phyloP scores from a whole-genome alignment of 2,888 invertebrate species.

The Thecocarcelia acutangulata region DNA sequence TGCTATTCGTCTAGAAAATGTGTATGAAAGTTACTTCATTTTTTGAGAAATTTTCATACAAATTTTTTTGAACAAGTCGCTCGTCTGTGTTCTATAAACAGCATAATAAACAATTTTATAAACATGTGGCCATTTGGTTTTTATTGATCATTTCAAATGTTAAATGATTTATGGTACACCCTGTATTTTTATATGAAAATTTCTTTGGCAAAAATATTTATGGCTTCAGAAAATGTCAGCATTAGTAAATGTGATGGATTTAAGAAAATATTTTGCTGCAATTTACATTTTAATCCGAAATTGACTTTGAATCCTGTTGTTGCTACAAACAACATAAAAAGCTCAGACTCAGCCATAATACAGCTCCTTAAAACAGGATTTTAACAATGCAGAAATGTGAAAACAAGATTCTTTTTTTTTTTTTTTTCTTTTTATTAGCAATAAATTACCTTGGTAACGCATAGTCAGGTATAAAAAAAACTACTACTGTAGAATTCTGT shows the following conservation, averaged over 20 bases:
- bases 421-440: conserved; percentile 15
- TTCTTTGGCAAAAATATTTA: conserved; percentile 55
- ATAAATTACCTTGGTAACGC: conserved; percentile 3
- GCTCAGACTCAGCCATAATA: conserved; percentile 5
- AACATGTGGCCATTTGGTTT: too few relatives aligned
- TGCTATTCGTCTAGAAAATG: too few relatives aligned
- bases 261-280: conserved; percentile 13
- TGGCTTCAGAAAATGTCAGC: too few relatives aligned
- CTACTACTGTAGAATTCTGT: background rate
- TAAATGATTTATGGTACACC: too few relatives aligned
- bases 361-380: conserved; percentile 25
- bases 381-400: conserved; percentile 21
- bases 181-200: conserved; percentile 33
- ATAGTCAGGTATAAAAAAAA: background rate
- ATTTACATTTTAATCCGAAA: conserved; percentile 7
- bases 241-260: background rate
- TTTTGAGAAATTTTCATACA: too few relatives aligned
- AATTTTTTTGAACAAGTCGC: too few relatives aligned
- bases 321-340: conserved; percentile 10
- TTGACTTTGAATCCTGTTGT: conserved; percentile 8
- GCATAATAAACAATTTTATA: too few relatives aligned
- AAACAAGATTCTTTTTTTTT: conserved; percentile 25
- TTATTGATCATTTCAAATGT: too few relatives aligned
- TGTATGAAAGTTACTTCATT: too few relatives aligned
- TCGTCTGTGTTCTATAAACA: too few relatives aligned